Evolutionary conservation across 2,797 vertebrate genomes (phyloP).

Genomic region (Heterohyrax brucei): DNA sequence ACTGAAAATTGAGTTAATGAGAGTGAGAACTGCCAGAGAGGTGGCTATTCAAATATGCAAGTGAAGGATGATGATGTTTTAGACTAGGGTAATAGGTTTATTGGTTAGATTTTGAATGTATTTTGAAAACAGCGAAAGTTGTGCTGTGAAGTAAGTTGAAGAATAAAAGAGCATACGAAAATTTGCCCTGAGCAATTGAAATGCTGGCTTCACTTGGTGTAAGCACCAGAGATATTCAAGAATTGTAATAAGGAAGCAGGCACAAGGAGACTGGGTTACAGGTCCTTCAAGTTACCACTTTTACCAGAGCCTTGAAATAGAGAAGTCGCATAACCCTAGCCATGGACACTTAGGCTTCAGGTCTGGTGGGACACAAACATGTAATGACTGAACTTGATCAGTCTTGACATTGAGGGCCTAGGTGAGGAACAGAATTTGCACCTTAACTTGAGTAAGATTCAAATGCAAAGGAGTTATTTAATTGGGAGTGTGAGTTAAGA

Average conservation of each 20-base stretch:
- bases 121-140: background rate
- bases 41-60: background rate
- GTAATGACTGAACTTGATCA: background rate
- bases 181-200: background rate
- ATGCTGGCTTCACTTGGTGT: background rate
- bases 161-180: background rate
- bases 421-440: background rate
- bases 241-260: background rate
- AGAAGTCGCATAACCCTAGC: background rate
- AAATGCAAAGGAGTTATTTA: background rate
- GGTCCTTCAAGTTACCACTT: background rate
- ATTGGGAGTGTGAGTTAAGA: slow-evolving; percentile 1
- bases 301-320: background rate
- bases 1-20: background rate
- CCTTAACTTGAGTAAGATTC: slow-evolving; percentile 10
- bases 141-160: slow-evolving; percentile 10
- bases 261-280: background rate
- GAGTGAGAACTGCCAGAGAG: background rate
- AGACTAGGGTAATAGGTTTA: background rate
- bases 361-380: background rate
- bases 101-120: slow-evolving; percentile 5
- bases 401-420: background rate
- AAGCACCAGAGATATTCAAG: background rate
- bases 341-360: background rate
- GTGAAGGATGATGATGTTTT: background rate